phyloP scores from a whole-genome alignment of 2,888 invertebrate species.

The Drosophila monieri region DNA sequence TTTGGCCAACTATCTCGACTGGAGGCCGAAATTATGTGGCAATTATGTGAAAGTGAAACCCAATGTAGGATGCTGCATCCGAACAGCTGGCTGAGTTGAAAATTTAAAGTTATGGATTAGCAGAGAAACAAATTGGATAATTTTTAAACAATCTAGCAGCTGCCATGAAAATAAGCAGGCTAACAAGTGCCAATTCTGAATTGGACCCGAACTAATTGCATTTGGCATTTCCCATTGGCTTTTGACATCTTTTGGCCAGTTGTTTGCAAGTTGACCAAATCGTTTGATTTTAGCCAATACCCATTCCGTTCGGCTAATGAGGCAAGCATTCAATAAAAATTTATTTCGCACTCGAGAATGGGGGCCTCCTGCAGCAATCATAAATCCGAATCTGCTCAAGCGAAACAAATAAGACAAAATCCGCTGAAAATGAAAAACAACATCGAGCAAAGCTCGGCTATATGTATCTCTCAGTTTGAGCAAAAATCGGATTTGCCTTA shows the following conservation, averaged over 20 bases:
- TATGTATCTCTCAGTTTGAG: slow-evolving; percentile 8
- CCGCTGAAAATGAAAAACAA: slow-evolving; percentile 8
- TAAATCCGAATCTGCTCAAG: slow-evolving; percentile 41
- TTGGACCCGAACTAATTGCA: slow-evolving; percentile 80
- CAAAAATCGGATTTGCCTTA: slow-evolving; percentile 14
- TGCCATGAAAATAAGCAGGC: slow-evolving; percentile 47
- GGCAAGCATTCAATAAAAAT: slow-evolving; percentile 43
- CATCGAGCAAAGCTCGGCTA: slow-evolving; percentile 19
- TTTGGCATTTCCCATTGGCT: slow-evolving; percentile 50
- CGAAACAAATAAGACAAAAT: slow-evolving; percentile 43
- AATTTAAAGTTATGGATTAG: neutral
- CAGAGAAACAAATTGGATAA: neutral
- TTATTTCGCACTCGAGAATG: slow-evolving; percentile 44
- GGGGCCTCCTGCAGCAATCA: slow-evolving; percentile 41
- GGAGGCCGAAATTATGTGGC: slow-evolving; percentile 57
- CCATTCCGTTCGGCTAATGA: slow-evolving; percentile 50
- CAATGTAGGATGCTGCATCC: slow-evolving; percentile 29
- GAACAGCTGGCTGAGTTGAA: neutral
- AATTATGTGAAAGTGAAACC: slow-evolving; percentile 80
- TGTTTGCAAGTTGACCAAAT: slow-evolving; percentile 46
- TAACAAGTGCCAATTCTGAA: slow-evolving; percentile 64
- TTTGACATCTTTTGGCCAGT: slow-evolving; percentile 54
- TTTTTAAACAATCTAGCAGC: slow-evolving; percentile 51
- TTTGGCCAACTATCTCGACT: slow-evolving; percentile 16
- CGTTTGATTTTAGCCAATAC: slow-evolving; percentile 68